Conservation (phyloP, 2,113 vertebrate genomes). For the pig (Sus scrofa) region T2T-Sscrofa CM000830.6:94956501-94957000, state of each 20-base stretch:
- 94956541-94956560: background rate
- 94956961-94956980: background rate
- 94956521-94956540: background rate
- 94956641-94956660: background rate
- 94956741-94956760: background rate
- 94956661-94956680: background rate
- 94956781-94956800: background rate
- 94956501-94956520: conserved; percentile 3
- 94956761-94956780: background rate
- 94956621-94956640: background rate
- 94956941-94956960: background rate
- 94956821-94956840: background rate
- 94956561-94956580: background rate
- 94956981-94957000: background rate
- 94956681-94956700: background rate
- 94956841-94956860: background rate
- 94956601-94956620: background rate
- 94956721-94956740: background rate
- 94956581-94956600: background rate
- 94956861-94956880: background rate
- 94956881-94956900: background rate
- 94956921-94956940: background rate
- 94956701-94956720: background rate
- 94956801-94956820: background rate
- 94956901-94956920: background rate